These are phyloP conservation scores for Cotesia chilonis DNA, from an alignment of 1,140 invertebrate genomes.

Conservation along the genomic window DNA sequence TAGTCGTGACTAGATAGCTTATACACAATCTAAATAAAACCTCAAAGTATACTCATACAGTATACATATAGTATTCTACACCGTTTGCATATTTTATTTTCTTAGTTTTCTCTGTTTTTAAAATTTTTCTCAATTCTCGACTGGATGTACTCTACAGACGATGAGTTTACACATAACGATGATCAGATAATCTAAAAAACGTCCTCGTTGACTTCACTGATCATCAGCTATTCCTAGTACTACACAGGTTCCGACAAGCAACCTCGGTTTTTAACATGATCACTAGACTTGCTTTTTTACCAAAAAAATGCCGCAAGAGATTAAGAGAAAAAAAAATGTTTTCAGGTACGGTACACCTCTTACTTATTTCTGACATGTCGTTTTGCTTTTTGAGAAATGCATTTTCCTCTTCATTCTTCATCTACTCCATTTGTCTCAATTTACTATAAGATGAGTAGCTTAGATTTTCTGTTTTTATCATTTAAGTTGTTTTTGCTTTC, in stretches of 20 bases:
- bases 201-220: too few relatives aligned
- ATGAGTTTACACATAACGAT: too few relatives aligned
- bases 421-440: conserved; percentile 28
- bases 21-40: background rate
- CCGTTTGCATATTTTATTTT: background rate
- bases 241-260: too few relatives aligned
- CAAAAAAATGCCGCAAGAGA: too few relatives aligned
- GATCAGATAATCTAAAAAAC: too few relatives aligned
- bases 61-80: background rate
- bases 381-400: conserved; percentile 42
- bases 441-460: background rate
- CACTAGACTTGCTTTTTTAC: too few relatives aligned
- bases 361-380: background rate
- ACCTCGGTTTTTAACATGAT: too few relatives aligned
- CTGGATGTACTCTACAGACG: too few relatives aligned
- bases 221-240: too few relatives aligned
- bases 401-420: conserved; percentile 42
- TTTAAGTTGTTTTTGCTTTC: background rate
- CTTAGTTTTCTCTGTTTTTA: background rate
- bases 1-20: conserved; percentile 10
- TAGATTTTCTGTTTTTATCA: background rate
- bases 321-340: conserved; percentile 30
- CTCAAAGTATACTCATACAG: background rate
- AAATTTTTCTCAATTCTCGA: too few relatives aligned
- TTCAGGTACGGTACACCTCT: conserved; percentile 34